Evolutionary conservation across 2,113 vertebrate genomes (phyloP), one percentile per base, ranked within the genome.

Genomic region (Hirundichthys speculiger): DNA sequence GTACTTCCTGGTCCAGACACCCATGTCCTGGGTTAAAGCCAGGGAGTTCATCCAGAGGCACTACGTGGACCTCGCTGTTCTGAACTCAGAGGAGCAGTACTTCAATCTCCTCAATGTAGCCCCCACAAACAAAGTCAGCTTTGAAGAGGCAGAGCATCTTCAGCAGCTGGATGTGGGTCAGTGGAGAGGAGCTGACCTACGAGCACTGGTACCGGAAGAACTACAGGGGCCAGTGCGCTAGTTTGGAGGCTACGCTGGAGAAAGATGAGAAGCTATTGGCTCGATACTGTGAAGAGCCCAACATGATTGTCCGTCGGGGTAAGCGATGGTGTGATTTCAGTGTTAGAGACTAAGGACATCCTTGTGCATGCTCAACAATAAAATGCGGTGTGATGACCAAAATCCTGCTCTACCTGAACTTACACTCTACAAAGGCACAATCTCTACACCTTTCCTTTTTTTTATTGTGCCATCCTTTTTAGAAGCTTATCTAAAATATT

Each of bases 251-350:
- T 4, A 66, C 64, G 49, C 13, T 73, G 43, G 9, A 58, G 13
- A 41, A n/a, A 47, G 38, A 58, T 0, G 47, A 80, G 38, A 85
- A 69, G 59, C 42, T 86, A 24, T 25, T 82, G 40, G 47, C 69
- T 25, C 73, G 67, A 20, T 34, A 22, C 42, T 83, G 79, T 65
- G 49, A 63, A 0, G 79, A 83, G 64, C 2, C 0, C 7, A 76
- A 82, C 53, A 65, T 51, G 53, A 12, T 51, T 27, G 56, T 66
- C 27, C 75, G 76, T 63, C 69, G 83, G 47, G 83, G 80, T 86
- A 49, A 59, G 61, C 41, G 12, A 25, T 49, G 12, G 2, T 38
- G 0, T 11, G 21, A 12, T 25, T 51, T 51, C 24, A 3, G 13
- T 14, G 14, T 34, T 21, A 60, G 13, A 50, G 15, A 57, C 49